Conservation (phyloP, 2,888 invertebrate species). For the Lasioglossum lativentre region DNA sequence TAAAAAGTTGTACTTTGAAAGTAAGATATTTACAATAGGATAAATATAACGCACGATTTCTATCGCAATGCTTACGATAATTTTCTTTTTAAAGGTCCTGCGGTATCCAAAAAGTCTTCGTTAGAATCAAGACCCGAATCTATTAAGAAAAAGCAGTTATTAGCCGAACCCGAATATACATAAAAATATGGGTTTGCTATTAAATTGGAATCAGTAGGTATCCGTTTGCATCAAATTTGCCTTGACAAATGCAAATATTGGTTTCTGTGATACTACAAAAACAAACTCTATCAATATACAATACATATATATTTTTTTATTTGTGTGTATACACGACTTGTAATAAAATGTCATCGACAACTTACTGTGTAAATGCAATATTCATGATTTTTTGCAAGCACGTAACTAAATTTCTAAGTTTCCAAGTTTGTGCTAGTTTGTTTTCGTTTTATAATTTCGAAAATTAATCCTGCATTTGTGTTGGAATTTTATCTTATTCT, state of each 20-base stretch:
- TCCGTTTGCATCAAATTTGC: background rate
- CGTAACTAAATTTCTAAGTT: background rate
- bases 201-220: background rate
- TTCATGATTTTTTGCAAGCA: background rate
- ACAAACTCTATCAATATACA: background rate
- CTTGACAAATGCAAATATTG: background rate
- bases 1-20: slow-evolving; percentile 71
- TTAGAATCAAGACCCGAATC: background rate
- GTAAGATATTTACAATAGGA: slow-evolving; percentile 65
- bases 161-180: slow-evolving; percentile 15
- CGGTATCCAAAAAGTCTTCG: background rate
- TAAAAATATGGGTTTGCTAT: slow-evolving; percentile 18
- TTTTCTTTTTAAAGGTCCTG: slow-evolving; percentile 28
- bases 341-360: background rate
- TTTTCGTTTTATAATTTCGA: background rate
- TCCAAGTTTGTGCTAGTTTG: background rate
- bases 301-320: slow-evolving; percentile 6
- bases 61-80: background rate
- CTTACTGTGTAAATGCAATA: slow-evolving; percentile 8
- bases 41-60: background rate
- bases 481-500: background rate
- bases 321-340: background rate
- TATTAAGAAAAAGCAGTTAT: slow-evolving; percentile 14
- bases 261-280: slow-evolving; percentile 14
- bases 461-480: background rate